Percentiles rank a stretch among this genome's conserved stretches.
These are phyloP conservation scores for Onychomys leucogaster DNA, from an alignment of 2,797 vertebrate genomes.

Conservation along the genomic window DNA sequence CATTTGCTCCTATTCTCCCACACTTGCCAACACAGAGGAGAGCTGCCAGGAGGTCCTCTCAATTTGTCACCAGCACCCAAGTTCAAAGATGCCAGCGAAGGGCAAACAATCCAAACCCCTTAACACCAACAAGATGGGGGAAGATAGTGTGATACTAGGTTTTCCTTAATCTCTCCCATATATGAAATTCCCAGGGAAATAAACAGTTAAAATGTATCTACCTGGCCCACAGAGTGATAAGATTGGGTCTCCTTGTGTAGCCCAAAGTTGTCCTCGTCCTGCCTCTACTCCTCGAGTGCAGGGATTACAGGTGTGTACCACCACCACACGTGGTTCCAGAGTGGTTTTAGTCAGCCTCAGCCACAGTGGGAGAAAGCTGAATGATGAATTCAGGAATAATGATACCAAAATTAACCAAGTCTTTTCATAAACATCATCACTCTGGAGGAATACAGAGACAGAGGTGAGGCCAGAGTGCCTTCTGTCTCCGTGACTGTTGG, in stretches of 20 bases:
- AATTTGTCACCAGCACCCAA: background rate
- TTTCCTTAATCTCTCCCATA: background rate
- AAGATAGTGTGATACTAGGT: too few species aligned
- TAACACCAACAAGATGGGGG: background rate
- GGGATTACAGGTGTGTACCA: background rate
- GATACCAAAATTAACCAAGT: background rate
- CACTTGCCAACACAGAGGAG: rapidly evolving
- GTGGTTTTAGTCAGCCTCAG: background rate
- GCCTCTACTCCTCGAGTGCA: background rate
- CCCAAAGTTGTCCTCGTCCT: background rate
- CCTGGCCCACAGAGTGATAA: background rate
- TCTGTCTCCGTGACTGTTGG: background rate
- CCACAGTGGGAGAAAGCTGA: background rate
- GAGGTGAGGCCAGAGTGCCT: background rate
- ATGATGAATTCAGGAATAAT: background rate
- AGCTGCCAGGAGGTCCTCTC: background rate
- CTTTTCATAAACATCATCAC: background rate
- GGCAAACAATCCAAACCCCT: background rate
- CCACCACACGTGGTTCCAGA: background rate
- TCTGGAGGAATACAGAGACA: background rate
- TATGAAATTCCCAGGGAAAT: background rate
- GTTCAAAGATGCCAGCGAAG: background rate
- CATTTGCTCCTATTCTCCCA: background rate
- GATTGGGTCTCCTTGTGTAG: background rate
- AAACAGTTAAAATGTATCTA: background rate